Evolutionary conservation across 2,888 invertebrate species (phyloP).

Genomic region (Noctua comes): DNA sequence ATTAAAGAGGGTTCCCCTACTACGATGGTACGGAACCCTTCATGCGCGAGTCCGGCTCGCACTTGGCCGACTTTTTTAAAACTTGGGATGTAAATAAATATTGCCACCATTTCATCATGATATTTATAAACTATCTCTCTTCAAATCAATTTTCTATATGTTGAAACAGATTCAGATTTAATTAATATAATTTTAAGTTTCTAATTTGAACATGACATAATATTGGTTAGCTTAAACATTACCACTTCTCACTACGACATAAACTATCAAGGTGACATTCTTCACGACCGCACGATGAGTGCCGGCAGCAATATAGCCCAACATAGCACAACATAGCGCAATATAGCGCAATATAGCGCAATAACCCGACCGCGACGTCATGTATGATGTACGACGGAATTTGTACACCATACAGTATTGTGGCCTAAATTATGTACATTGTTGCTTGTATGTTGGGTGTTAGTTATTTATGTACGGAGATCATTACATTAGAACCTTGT

Average conservation of each 20-base stretch:
- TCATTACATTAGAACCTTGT: not conserved
- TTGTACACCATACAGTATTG: slow-evolving; percentile 48
- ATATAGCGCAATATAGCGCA: slow-evolving; percentile 28
- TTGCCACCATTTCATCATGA: not conserved
- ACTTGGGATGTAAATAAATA: too few relatives aligned
- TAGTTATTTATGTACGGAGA: slow-evolving; percentile 15
- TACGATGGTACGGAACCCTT: too few relatives aligned
- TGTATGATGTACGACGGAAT: slow-evolving; percentile 64
- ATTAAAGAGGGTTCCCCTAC: too few relatives aligned
- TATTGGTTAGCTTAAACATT: not conserved
- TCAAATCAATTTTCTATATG: not conserved
- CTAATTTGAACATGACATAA: not conserved
- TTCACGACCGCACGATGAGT: slow-evolving; percentile 45
- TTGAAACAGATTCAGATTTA: not conserved
- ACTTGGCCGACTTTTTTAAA: too few relatives aligned
- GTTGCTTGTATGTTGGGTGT: slow-evolving; percentile 14
- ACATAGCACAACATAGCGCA: slow-evolving; percentile 12
- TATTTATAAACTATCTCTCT: not conserved
- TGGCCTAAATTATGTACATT: slow-evolving; percentile 56
- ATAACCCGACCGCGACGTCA: slow-evolving; percentile 63
- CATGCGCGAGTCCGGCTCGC: too few relatives aligned
- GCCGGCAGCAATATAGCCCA: slow-evolving; percentile 38
- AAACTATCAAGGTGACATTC: slow-evolving; percentile 54
- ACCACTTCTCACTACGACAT: not conserved
- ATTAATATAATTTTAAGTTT: not conserved